Evolutionary conservation across 2,113 vertebrate species (phyloP).

Genomic region (Carettochelys insculpta): DNA sequence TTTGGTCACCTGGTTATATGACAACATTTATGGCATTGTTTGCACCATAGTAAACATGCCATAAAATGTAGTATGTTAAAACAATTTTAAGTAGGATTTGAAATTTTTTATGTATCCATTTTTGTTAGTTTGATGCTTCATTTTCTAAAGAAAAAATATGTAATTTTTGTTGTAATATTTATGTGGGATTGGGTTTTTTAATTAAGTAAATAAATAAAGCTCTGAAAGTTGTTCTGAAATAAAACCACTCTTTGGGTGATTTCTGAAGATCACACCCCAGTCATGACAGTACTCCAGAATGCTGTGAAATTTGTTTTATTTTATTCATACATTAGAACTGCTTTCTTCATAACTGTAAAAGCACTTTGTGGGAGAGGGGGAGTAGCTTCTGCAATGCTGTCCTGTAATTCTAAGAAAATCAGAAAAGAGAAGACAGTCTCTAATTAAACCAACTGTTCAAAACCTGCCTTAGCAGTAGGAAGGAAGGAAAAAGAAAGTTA

Average conservation of each 20-base stretch:
- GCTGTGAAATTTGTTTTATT: background rate
- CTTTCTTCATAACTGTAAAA: background rate
- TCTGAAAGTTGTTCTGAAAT: background rate
- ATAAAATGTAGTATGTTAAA: too few species aligned
- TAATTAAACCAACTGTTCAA: background rate
- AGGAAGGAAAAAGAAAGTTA: background rate
- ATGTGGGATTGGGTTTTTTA: background rate
- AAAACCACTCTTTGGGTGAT: background rate
- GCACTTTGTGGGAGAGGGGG: background rate
- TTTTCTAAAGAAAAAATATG: background rate
- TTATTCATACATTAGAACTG: background rate
- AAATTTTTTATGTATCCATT: rapidly evolving
- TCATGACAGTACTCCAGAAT: background rate
- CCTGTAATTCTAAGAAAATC: background rate
- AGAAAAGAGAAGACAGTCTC: background rate
- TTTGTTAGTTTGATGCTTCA: background rate
- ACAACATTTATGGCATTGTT: background rate
- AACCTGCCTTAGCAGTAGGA: background rate
- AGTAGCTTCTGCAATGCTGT: background rate
- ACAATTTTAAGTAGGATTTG: background rate
- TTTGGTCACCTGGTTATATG: background rate
- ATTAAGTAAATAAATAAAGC: background rate
- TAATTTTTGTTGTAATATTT: background rate
- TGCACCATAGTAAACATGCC: background rate
- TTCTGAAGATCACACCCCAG: background rate